Percentiles rank a stretch among this genome's conserved stretches.
phyloP scores from a whole-genome alignment of 2,797 vertebrate species.

The Phalloptychus januarius region DNA sequence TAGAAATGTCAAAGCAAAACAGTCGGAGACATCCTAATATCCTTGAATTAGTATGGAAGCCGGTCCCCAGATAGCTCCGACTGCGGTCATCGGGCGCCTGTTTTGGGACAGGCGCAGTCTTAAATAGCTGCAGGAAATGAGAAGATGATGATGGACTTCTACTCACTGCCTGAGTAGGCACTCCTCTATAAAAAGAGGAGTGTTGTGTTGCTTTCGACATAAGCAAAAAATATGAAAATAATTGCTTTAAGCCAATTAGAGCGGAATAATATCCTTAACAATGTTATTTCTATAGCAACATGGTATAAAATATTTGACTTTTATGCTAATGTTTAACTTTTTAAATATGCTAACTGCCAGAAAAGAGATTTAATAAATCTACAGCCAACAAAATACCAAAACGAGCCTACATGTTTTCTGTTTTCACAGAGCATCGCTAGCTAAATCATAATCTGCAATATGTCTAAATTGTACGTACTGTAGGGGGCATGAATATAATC shows the following conservation, averaged over 20 bases:
- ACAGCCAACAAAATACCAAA: background rate
- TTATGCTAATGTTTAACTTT: background rate
- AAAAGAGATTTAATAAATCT: background rate
- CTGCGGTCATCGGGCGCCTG: constrained; percentile 71
- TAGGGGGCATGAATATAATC: background rate
- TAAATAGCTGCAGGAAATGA: constrained; percentile 81
- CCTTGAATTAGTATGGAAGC: constrained; percentile 75
- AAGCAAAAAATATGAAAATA: constrained; percentile 55
- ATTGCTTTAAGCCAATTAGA: constrained; percentile 34
- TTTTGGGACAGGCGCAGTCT: constrained; percentile 70
- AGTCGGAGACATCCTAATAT: constrained; percentile 77
- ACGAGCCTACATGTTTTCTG: background rate
- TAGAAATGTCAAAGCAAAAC: constrained; percentile 80
- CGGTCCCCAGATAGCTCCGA: constrained; percentile 69
- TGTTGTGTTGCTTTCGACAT: constrained; percentile 67
- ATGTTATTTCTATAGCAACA: background rate
- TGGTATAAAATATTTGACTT: background rate
- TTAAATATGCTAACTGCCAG: background rate
- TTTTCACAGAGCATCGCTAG: background rate
- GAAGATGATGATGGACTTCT: constrained; percentile 81
- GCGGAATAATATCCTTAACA: background rate
- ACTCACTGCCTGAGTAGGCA: constrained; percentile 68
- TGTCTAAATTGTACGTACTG: constrained; percentile 14
- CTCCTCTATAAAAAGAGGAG: constrained; percentile 71
- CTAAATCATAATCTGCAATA: constrained; percentile 1